These are phyloP conservation scores for Pristiophorus japonicus DNA, from an alignment of 2,113 vertebrate species.

Conservation along the genomic window DNA sequence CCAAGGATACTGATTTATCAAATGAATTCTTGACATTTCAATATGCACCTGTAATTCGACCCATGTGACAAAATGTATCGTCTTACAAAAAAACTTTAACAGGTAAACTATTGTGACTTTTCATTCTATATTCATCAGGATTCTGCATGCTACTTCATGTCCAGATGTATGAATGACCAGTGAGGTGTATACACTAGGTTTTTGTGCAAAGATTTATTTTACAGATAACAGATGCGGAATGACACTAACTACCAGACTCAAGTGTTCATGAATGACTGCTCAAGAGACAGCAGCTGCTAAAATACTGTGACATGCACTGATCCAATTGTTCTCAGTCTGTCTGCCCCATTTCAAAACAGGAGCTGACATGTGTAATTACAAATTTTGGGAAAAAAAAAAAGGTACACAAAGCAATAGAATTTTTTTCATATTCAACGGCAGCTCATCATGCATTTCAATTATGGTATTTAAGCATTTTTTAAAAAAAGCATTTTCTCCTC, in stretches of 20 bases:
- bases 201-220: background rate
- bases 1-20: background rate
- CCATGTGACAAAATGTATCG: background rate
- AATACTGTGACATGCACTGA: conserved; percentile 21
- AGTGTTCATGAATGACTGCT: conserved; percentile 28
- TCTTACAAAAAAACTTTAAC: background rate
- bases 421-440: background rate
- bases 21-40: background rate
- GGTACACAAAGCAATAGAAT: background rate
- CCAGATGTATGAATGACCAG: background rate
- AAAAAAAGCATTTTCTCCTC: background rate
- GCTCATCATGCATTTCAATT: background rate
- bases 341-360: conserved; percentile 2
- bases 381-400: background rate
- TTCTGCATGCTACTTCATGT: background rate
- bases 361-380: background rate
- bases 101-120: background rate
- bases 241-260: conserved; percentile 10
- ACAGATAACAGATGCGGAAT: conserved; percentile 22
- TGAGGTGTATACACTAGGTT: conserved; percentile 35
- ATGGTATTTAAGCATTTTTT: background rate
- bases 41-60: background rate
- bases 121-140: background rate
- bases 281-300: conserved; percentile 1
- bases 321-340: conserved; percentile 4